Evolutionary conservation across 2,888 invertebrate genomes (phyloP), one percentile per base, ranked within the genome.

Genomic region (Pimpla rufipes): DNA sequence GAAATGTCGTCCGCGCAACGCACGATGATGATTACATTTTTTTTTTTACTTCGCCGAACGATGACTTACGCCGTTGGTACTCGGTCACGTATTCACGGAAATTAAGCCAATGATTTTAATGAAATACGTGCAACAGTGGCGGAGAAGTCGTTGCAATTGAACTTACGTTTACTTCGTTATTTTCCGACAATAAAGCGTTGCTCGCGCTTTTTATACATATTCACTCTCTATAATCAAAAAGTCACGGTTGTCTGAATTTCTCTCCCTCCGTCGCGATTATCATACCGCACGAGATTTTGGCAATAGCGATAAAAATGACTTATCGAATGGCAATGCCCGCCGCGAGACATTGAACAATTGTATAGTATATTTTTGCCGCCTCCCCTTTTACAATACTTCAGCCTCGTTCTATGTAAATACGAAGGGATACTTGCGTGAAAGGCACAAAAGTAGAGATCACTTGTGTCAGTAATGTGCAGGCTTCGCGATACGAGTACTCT

Each of bases 391-490:
- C 45, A 70, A 18, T 75, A 11, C 66, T 52, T 50, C 2, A 47
- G 59, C 47, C 35, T 68, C 21, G 29, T n/a, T 79, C 40, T 52
- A 42, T 78, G 78, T 78, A 78, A 78, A 78, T 78, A 78, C 62
- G 57, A 74, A 67, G 29, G 23, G 59, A 68, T 57, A 45, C 7
- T 37, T 35, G 37, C 40, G 47, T 66, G 71, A 16, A 57, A 71
- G 40, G 62, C 62, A 37, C 62, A 37, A 40, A 62, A 13, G 35
- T 37, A 62, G 37, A 37, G 37, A 55, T 55, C 37, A 37, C 84
- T 88, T 88, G 87, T 89, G 89, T 90, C 90, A 90, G 87, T 89
- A 88, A 88, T 84, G 83, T 79, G 84, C 90, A 90, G 86, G 87
- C 85, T 88, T 89, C 85, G 85, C 84, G 47, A 85, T 85, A 87